These are phyloP conservation scores for Cataglyphis altisquamis DNA, from an alignment of 2,888 invertebrate species.

Conservation along the genomic window DNA sequence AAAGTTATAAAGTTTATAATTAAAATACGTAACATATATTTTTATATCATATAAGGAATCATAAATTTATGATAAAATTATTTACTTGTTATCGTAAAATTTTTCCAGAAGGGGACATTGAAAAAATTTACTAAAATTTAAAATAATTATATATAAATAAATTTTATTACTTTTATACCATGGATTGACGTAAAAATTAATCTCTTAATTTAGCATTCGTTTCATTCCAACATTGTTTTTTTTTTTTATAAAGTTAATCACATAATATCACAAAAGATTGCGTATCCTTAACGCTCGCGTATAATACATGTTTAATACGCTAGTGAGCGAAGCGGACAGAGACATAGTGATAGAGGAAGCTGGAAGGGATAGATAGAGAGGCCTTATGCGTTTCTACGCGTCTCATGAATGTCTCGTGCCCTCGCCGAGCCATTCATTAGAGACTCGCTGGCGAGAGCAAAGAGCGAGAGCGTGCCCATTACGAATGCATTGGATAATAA, in stretches of 20 bases:
- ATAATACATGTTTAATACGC: constrained; percentile 29
- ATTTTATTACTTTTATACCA: not conserved
- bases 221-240: not conserved
- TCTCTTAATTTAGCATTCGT: not conserved
- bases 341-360: not conserved
- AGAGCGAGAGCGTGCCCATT: constrained; percentile 75
- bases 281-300: constrained; percentile 11
- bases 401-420: constrained; percentile 69
- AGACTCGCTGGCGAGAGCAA: constrained; percentile 58
- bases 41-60: no score
- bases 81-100: no score
- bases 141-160: not conserved
- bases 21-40: not conserved
- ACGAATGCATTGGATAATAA: constrained; percentile 82
- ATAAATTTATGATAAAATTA: no score
- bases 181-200: constrained; percentile 10
- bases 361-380: constrained; percentile 43
- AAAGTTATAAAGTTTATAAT: not conserved
- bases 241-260: not conserved
- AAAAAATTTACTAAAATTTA: not conserved
- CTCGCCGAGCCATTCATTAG: constrained; percentile 72
- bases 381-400: constrained; percentile 65
- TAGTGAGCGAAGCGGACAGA: constrained; percentile 8
- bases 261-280: not conserved
- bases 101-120: not conserved